Evolutionary conservation across 2,797 vertebrate species (phyloP), one percentile per base, ranked within the genome.

Genomic region (Etheostoma nigrum): DNA sequence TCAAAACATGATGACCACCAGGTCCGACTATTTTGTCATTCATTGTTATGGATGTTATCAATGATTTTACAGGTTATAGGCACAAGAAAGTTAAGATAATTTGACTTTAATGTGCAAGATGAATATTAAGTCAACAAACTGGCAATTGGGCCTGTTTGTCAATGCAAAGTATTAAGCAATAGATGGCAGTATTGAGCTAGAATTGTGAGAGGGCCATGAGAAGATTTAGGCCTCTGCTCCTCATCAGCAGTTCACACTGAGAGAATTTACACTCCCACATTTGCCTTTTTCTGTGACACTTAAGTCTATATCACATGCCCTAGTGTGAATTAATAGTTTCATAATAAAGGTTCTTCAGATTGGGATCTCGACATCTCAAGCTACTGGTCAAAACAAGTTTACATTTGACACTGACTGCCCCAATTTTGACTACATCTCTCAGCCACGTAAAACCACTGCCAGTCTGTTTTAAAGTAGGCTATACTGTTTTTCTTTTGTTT

Each of bases 141-240:
- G 15, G 30, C 18, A 53, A 25, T n/a, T 59, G 10, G 44, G 16
- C 6, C 18, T 25, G 23, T 6, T 49, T 59, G 36, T 53, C 49
- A 52, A 1, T 40, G 47, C 48, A 6, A 21, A n/a, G 2, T 2
- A 21, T 52, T 8, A 13, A 76, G n/a, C 82, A 72, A 16, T 49
- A 83, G 89, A 66, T 86, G 78, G 76, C 80, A 81, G 72, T 54
- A 51, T 42, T 52, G 64, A 52, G 21, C 21, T 62, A 18, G 15
- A 69, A 23, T 3, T 14, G 23, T 42, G 16, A 48, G 11, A 64
- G 15, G 5, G 2, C n/a, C 25, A 6, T 63, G 8, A 44, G 10
- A 65, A 21, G 27, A 14, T 27, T 18, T 16, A 23, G 27, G n/a
- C 6, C 9, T 55, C 21, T 48, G 47, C 4, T 21, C n/a, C 14